Evolutionary conservation across 1,140 invertebrate species (phyloP), one percentile per base, ranked within the genome.

Genomic region (Ceratosolen fusciceps): DNA sequence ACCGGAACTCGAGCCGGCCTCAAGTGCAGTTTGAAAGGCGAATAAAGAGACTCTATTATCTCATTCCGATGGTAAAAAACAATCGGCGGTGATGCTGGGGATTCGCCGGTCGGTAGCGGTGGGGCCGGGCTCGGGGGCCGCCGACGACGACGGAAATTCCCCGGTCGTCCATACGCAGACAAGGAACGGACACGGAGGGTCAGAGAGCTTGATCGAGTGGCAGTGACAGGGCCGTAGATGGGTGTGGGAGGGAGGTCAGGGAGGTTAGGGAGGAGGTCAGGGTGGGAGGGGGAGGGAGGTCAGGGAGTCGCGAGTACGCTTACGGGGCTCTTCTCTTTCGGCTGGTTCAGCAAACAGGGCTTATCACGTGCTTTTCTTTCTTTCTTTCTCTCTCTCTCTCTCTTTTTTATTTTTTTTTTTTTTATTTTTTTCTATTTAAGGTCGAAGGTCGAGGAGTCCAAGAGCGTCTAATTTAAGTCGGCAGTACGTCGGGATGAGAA

Each of bases 341-440:
- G 73, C 31, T 52, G 75, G 65, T 62, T 74, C 43, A 43, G 12
- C 14, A 16, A 52, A 21, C 14, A n/a, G 72, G 37, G 83, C 84
- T 87, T 87, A 87, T 86, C 86, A 83, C 56, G 74, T 81, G 82
- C 83, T 84, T 86, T 86, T 76, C 60, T 76, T 71, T 71, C n/a
- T 31, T 29, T 19, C 49, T 43, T 21, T 54, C 0, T 70, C 60
- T 26, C n/a, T 58, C 24, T 58, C 24, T 10, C n/a, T 12, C n/a
- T 1, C 37, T 65, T 37, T 65, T 65, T 62, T 16, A 43, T 7
- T 43, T 43, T 9, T n/a, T 37, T 37, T 37, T 21, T 34, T 67
- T 24, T 60, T n/a, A n/a, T n/a, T n/a, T n/a, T n/a, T n/a, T n/a
- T n/a, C n/a, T n/a, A n/a, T n/a, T n/a, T n/a, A n/a, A n/a, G n/a